A percentile compares a stretch with the other conserved stretches of the same genome.
Conservation (phyloP, 1,140 invertebrate species). For the Penaeus japonicus region DNA sequence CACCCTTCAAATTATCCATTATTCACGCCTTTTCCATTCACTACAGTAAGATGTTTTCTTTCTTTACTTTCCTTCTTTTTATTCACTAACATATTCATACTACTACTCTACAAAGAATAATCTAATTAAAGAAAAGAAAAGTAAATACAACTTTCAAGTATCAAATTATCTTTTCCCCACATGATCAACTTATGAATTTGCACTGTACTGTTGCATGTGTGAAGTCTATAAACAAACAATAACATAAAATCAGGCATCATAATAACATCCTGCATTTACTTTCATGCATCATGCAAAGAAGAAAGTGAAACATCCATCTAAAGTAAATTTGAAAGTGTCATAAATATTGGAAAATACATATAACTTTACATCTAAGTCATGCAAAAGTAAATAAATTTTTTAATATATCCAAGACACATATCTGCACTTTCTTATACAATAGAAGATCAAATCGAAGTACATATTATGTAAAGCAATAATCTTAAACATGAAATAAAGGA, state of each 20-base stretch:
- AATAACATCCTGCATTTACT: constrained; percentile 6
- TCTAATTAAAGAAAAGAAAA: too few relatives aligned
- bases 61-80: too few relatives aligned
- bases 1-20: too few relatives aligned
- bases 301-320: constrained; percentile 7
- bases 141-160: too few relatives aligned
- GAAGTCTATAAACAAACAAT: constrained; percentile 24
- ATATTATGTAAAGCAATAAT: neutral
- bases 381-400: constrained; percentile 23
- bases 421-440: too few relatives aligned
- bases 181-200: neutral
- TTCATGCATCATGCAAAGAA: constrained; percentile 45
- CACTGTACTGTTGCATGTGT: neutral
- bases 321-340: neutral
- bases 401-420: neutral
- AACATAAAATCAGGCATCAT: constrained; percentile 10
- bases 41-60: too few relatives aligned
- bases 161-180: too few relatives aligned
- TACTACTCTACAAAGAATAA: too few relatives aligned
- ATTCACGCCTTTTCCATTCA: too few relatives aligned
- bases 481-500: neutral
- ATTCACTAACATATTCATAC: too few relatives aligned
- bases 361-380: constrained; percentile 41
- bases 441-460: neutral
- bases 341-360: constrained; percentile 18